phyloP scores from a whole-genome alignment of 2,797 vertebrate species.

The Lerista edwardsae region DNA sequence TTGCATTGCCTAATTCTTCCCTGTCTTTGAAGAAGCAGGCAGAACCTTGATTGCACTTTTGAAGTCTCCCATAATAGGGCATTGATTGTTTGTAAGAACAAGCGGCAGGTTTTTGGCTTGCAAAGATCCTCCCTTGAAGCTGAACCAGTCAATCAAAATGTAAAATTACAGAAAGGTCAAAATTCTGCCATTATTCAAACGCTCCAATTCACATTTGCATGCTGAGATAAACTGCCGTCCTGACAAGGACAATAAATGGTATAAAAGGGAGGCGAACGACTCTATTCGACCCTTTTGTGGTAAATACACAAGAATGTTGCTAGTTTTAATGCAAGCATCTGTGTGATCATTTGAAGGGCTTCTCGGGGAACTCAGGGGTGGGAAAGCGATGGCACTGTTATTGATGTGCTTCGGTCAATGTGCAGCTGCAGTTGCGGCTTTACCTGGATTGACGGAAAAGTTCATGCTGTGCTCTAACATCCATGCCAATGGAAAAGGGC shows the following conservation, averaged over 20 bases:
- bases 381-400: no score
- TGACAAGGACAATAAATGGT: neutral
- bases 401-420: no score
- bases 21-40: neutral
- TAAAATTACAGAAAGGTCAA: slow-evolving; percentile 32
- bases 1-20: neutral
- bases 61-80: neutral
- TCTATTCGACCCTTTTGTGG: neutral
- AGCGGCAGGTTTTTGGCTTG: neutral
- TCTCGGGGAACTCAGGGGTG: no score
- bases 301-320: neutral
- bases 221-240: neutral
- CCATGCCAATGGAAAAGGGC: no score
- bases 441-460: no score
- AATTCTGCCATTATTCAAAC: neutral
- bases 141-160: neutral
- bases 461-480: no score
- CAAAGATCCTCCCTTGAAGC: neutral
- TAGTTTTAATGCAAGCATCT: neutral
- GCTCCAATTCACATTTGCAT: slow-evolving; percentile 1
- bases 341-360: neutral
- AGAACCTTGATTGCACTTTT: neutral
- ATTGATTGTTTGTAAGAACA: neutral
- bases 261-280: neutral
- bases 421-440: no score